Conservation (phyloP, 2,797 vertebrate species). For the Onychomys leucogaster region DNA sequence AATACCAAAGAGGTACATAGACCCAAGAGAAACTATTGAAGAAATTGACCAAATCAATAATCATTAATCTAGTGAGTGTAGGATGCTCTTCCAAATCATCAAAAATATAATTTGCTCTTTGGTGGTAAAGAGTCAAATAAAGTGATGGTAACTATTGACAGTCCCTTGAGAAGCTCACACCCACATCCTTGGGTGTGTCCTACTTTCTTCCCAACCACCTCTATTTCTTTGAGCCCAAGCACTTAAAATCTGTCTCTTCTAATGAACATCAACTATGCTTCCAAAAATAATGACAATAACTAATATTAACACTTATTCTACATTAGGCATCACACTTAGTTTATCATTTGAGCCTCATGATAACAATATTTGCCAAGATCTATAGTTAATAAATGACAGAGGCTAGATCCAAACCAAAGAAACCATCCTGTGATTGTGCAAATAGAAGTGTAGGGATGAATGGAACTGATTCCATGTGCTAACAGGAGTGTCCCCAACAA, state of each 20-base stretch:
- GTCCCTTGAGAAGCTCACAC: neutral
- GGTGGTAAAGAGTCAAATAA: neutral
- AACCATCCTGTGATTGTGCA: neutral
- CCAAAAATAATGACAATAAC: neutral
- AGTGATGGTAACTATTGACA: neutral
- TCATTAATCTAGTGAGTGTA: neutral
- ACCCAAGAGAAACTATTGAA: neutral
- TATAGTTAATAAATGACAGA: neutral
- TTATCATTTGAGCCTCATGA: neutral
- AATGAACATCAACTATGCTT: neutral
- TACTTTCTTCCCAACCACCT: neutral
- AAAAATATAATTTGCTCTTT: slow-evolving; percentile 36
- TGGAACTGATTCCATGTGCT: slow-evolving; percentile 30
- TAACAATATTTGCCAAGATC: neutral
- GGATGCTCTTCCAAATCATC: neutral
- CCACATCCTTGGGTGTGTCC: neutral
- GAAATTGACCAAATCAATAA: neutral
- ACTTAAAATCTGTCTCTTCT: neutral
- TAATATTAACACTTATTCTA: neutral
- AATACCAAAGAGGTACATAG: neutral
- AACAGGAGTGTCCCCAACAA: slow-evolving; percentile 55
- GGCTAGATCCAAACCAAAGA: slow-evolving; percentile 13
- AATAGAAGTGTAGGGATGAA: slow-evolving; percentile 37
- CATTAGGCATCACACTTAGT: neutral
- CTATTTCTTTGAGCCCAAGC: neutral